Evolutionary conservation across 2,797 vertebrate species (phyloP).

Genomic region (Helicolenus hilgendorfi): DNA sequence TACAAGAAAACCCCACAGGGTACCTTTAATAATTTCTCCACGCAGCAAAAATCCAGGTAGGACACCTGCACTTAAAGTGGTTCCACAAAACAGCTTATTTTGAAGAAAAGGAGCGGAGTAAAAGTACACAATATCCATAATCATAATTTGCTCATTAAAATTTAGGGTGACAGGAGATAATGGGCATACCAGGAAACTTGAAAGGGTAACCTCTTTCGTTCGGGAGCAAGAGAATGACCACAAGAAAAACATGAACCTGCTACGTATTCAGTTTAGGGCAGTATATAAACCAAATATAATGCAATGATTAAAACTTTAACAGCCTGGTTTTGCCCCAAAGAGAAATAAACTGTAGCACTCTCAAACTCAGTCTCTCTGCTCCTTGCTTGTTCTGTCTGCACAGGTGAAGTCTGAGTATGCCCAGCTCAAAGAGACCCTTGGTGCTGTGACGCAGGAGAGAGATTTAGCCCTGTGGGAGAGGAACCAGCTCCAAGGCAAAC

Average conservation of each 20-base stretch:
- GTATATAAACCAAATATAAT: not conserved
- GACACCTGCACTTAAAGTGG: not conserved
- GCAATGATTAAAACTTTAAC: not conserved
- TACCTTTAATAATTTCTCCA: not conserved
- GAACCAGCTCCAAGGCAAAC: slow-evolving; percentile 97
- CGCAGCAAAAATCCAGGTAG: not conserved
- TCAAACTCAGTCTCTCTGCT: slow-evolving; percentile 26
- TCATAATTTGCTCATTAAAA: not conserved
- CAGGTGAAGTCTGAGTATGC: slow-evolving; percentile 96
- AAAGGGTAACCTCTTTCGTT: not conserved
- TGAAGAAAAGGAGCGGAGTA: not conserved
- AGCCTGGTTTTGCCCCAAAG: not conserved
- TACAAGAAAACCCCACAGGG: not conserved
- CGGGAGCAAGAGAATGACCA: not conserved
- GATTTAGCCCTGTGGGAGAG: slow-evolving; percentile 94
- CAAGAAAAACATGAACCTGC: not conserved
- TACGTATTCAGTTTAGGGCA: not conserved
- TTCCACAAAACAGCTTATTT: not conserved
- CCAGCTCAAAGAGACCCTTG: slow-evolving; percentile 89
- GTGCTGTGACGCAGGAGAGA: slow-evolving; percentile 93
- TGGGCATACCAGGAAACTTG: not conserved
- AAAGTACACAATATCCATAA: not conserved
- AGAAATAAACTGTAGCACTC: not conserved
- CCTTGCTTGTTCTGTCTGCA: slow-evolving; percentile 36
- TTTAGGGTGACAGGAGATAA: not conserved